These are phyloP conservation scores for Vesta saturnalis DNA, from an alignment of 2,888 invertebrate genomes.

Conservation along the genomic window DNA sequence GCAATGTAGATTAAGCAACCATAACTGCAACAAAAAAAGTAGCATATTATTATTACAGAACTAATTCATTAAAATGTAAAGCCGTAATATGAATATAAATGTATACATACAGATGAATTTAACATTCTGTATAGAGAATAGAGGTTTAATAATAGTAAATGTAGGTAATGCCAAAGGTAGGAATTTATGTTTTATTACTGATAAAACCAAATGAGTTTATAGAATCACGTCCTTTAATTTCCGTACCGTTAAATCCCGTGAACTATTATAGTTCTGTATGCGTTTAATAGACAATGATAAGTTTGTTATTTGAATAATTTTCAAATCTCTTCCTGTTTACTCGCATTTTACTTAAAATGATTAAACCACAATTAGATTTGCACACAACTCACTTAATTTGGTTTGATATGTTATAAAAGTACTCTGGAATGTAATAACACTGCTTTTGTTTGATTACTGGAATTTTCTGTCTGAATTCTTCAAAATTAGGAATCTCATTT, in stretches of 20 bases:
- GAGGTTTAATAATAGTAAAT: conserved; percentile 38
- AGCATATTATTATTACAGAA: neutral
- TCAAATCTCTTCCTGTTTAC: too few species aligned
- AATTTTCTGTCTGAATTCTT: too few species aligned
- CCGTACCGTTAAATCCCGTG: conserved; percentile 46
- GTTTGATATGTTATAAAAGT: too few species aligned
- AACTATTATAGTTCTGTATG: conserved; percentile 45
- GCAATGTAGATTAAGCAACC: conserved; percentile 86
- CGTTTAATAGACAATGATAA: conserved; percentile 38
- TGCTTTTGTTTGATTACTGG: too few species aligned
- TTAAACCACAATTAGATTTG: too few species aligned
- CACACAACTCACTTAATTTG: too few species aligned
- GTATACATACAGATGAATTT: conserved; percentile 25
- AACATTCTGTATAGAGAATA: conserved; percentile 37
- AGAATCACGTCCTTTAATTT: conserved; percentile 53
- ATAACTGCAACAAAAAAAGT: conserved; percentile 70
- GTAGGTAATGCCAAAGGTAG: conserved; percentile 39
- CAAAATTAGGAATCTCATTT: too few species aligned
- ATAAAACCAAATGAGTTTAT: conserved; percentile 50
- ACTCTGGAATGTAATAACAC: too few species aligned
- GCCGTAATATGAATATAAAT: neutral
- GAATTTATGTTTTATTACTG: conserved; percentile 51
- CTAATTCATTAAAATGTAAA: neutral
- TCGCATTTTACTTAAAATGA: too few species aligned
- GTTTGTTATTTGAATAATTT: conserved; percentile 27